phyloP scores from a whole-genome alignment of 2,113 vertebrate species.

The Colaptes auratus region DNA sequence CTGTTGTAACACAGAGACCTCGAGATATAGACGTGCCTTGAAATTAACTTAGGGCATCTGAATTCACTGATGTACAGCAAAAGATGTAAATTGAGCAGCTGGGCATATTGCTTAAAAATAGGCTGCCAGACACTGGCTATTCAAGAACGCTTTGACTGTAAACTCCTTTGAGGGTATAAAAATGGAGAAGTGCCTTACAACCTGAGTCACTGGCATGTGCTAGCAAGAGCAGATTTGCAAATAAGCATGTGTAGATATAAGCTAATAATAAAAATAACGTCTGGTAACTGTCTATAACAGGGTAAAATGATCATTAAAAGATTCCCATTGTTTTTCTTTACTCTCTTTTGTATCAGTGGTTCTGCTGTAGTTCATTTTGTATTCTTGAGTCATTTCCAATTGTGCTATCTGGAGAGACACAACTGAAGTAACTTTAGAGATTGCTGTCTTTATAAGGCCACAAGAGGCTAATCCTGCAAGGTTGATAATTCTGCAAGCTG shows the following conservation, averaged over 20 bases:
- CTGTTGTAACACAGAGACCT: neutral
- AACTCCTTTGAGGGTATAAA: neutral
- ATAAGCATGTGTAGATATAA: neutral
- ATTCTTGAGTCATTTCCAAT: conserved; percentile 1
- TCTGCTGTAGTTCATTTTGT: neutral
- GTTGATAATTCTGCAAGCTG: neutral
- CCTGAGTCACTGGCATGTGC: neutral
- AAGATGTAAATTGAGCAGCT: neutral
- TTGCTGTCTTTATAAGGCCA: conserved; percentile 26
- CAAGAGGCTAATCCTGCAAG: neutral
- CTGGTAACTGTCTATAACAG: neutral
- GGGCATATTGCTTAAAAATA: neutral
- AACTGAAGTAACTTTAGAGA: neutral
- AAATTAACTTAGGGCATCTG: neutral
- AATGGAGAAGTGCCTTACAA: neutral
- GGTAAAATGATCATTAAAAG: neutral
- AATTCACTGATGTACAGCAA: neutral
- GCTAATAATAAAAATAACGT: neutral
- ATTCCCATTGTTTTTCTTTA: neutral
- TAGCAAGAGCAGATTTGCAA: neutral
- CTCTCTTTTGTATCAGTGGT: neutral
- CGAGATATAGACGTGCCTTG: neutral
- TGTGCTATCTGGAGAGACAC: conserved; percentile 19
- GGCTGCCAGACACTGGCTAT: neutral
- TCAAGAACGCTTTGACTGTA: neutral